These are phyloP conservation scores for Nezara viridula DNA, from an alignment of 2,888 invertebrate genomes.

Conservation along the genomic window DNA sequence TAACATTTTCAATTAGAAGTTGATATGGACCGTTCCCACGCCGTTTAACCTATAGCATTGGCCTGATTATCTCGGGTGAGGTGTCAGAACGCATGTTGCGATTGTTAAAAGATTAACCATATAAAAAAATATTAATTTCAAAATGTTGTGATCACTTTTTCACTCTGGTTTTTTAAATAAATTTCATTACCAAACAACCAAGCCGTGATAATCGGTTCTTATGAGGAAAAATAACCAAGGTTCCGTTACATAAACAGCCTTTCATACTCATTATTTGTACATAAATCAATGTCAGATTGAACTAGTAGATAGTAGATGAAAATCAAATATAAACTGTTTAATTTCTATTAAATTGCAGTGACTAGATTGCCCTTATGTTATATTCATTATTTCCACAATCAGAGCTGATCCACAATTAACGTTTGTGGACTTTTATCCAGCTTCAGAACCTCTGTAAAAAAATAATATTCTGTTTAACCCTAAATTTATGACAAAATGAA, in stretches of 20 bases:
- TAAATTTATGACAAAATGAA: too few species aligned
- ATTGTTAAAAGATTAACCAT: neutral
- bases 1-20: constrained; percentile 42
- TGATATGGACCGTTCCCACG: constrained; percentile 13
- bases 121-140: neutral
- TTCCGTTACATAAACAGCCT: neutral
- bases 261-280: neutral
- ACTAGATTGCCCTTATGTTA: too few species aligned
- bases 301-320: neutral
- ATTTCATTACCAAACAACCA: too few species aligned
- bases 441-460: too few species aligned
- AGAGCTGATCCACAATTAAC: too few species aligned
- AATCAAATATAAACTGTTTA: neutral
- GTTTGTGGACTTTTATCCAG: too few species aligned
- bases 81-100: neutral
- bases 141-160: neutral
- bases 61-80: neutral
- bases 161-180: too few species aligned
- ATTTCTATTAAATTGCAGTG: too few species aligned
- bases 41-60: neutral
- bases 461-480: too few species aligned
- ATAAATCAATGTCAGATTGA: constrained; percentile 2
- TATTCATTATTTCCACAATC: too few species aligned
- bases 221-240: neutral
- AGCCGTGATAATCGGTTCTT: neutral